Evolutionary conservation across 1,140 invertebrate genomes (phyloP).

Genomic region (Macrosteles quadrilineatus): DNA sequence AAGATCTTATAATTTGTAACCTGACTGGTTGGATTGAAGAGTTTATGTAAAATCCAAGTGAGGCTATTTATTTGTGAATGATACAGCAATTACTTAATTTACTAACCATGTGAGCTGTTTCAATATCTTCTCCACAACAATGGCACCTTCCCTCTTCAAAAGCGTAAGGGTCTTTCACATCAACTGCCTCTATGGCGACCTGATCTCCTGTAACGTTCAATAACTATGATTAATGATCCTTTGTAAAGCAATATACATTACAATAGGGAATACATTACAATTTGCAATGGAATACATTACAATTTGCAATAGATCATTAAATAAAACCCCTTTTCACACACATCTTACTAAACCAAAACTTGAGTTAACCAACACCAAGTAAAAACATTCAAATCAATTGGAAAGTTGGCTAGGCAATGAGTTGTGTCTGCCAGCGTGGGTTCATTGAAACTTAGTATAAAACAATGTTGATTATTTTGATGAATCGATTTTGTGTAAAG

Average conservation of each 20-base stretch:
- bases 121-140: slow-evolving; percentile 56
- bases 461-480: too few species aligned
- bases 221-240: background rate
- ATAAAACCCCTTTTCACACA: background rate
- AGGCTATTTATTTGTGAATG: too few species aligned
- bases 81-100: too few species aligned
- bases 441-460: too few species aligned
- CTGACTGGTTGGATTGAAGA: too few species aligned
- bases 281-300: background rate
- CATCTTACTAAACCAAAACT: background rate
- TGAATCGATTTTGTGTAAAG: too few species aligned
- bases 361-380: background rate
- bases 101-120: slow-evolving; percentile 55
- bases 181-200: background rate
- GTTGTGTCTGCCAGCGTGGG: too few species aligned
- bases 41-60: too few species aligned
- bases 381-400: too few species aligned
- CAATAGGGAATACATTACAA: background rate
- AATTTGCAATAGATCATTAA: background rate
- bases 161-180: slow-evolving; percentile 13
- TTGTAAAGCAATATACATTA: background rate
- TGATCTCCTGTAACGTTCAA: background rate
- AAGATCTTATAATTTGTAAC: too few species aligned
- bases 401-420: too few species aligned
- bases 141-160: slow-evolving; percentile 44